Base-by-base conservation (phyloP, 2,888 invertebrate genomes). In the Thelaira solivaga region DNA sequence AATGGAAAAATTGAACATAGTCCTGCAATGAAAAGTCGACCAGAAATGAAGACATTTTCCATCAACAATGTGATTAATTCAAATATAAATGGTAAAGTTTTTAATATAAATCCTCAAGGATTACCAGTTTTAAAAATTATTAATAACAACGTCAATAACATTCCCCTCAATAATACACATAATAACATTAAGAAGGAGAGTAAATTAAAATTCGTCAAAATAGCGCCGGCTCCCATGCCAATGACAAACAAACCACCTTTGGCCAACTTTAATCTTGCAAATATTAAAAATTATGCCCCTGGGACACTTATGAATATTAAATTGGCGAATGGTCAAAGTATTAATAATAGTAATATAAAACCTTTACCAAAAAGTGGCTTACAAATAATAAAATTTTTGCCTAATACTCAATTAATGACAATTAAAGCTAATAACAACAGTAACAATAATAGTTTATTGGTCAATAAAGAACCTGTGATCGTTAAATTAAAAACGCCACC, bases 381-480 rank as follows among this genome's bases (percentile, higher is more conserved):
- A 11, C 78, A 78, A 74, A 74, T 78, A n/a, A 11, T 78, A 10
- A 78, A 78, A 74, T 18, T 74, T 18, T 45, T 78, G n/a, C 78
- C 78, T 11, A 74, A 64, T 16, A 51, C 64, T 18, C 65, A 74
- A 24, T 4, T 67, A 1, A n/a, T 61, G 8, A 20, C 34, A 2
- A 51, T 67, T 31, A 59, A 61, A 18, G 7, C 59, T 2, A 45
- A 62, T 11, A 47, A 31, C 10, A 62, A 29, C 31, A 61, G 49
- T 16, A 43, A 11, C 16, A 47, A 31, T 8, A 45, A 20, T 6
- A 51, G 18, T 11, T 18, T 31, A 31, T 51, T 51, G 13, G n/a
- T 22, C 11, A 43, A 29, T n/a, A 49, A 65, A 20, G 18, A 8
- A 8, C 36, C 43, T 18, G 8, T 57, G 16, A 18, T 69, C 2